Base-by-base conservation (phyloP, 2,797 vertebrate genomes). In the Cygnus olor region DNA sequence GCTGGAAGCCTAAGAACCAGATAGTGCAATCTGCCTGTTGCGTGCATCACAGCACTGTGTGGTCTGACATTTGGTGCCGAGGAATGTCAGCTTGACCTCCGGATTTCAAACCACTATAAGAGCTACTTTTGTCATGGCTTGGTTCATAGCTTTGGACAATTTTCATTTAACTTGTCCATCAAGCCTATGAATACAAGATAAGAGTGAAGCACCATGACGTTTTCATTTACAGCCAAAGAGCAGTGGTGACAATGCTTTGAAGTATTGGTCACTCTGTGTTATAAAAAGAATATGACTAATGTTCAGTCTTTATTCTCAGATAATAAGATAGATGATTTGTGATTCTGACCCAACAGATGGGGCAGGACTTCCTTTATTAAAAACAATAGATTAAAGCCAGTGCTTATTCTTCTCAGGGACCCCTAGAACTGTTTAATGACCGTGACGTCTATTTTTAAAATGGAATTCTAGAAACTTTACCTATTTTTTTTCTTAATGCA, bases 161-260 rank as follows among this genome's bases (percentile, higher is more conserved):
- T 97, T 98, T 96, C 95, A 97, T 97, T 96, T 96, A 97, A 86
- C 94, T 96, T 97, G 93, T 97, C 94, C 10, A 9, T 97, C 94
- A 97, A 95, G 93, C 94, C 47, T 95, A 95, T 96, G 95, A 97
- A 95, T 90, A 90, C 89, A 86, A 81, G 91, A 95, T 97, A 95
- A 97, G 96, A 96, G 80, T 92, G 89, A 97, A 90, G 80, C 66
- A 95, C 90, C 88, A 79, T 96, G 97, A 96, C 96, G 44, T 96
- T 97, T 95, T 96, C 95, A 96, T 97, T 97, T 97, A 47, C 87
- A 83, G 78, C 87, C 88, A 82, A 88, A 94, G 70, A 97, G 70
- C 92, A 80, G 77, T 84, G 91, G 60, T 93, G 92, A 91, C 94
- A 88, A 20, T 84, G 80, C 97, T 98, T 98, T 97, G 96, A 98